phyloP scores from a whole-genome alignment of 1,140 invertebrate species.

The Aphis gossypii region DNA sequence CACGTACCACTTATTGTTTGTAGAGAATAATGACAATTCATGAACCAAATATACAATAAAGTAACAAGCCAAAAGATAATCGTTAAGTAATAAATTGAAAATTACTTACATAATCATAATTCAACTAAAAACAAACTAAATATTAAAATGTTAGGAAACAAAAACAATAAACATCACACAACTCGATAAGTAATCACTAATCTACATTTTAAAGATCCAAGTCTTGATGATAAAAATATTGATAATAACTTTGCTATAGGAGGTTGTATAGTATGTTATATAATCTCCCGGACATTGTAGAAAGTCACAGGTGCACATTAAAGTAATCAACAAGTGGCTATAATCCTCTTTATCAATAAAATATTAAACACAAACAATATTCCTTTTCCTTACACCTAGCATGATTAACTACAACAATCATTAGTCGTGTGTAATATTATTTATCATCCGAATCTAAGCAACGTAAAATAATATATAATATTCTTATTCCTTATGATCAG shows the following conservation, averaged over 20 bases:
- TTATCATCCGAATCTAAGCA: neutral
- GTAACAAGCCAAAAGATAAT: neutral
- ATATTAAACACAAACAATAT: neutral
- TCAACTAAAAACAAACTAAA: neutral
- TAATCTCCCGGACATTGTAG: neutral
- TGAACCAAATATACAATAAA: neutral
- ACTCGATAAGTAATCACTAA: neutral
- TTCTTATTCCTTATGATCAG: neutral
- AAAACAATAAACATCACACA: neutral
- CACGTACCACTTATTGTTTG: neutral
- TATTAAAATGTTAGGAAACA: neutral
- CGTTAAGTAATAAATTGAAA: neutral
- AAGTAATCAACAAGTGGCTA: neutral
- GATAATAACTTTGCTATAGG: neutral
- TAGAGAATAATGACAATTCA: neutral
- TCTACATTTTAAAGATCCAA: neutral
- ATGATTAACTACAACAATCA: too few species aligned
- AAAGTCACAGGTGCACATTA: neutral
- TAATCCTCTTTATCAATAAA: neutral
- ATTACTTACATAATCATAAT: conserved; percentile 31
- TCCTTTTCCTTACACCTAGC: too few species aligned
- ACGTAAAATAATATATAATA: neutral
- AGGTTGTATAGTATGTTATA: neutral
- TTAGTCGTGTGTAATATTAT: too few species aligned
- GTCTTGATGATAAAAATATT: conserved; percentile 19